Base-by-base conservation (phyloP, 92 coral and sea anemone species). In the Desmophyllum pertusum region DNA sequence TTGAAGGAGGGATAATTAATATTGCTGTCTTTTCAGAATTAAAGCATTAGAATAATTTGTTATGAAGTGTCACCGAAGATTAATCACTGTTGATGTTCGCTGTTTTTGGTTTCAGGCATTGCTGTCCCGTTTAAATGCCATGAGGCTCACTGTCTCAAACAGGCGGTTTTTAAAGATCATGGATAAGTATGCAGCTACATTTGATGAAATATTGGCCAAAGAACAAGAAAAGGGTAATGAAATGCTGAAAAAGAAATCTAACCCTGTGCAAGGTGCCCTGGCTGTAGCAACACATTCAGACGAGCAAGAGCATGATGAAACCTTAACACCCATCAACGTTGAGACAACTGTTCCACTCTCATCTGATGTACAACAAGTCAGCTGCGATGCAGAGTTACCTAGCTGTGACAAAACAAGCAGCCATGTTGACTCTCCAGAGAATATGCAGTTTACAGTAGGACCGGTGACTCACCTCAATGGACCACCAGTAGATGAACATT, bases 381-480 rank as follows among this genome's bases (percentile, higher is more conserved):
- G n/a, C 63, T 55, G 63, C 63, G 63, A 55, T 23, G 63, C 63
- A 17, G 63, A 55, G n/a, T n/a, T n/a, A n/a, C n/a, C 64, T 15
- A 57, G 64, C 18, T 57, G 64, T 57, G 64, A 57, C n/a, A 23
- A 57, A 57, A 57, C 64, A 57, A 57, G 64, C 64, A 57, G n/a
- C 64, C 18, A 29, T 57, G 51, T 40, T 78, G 39, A 78, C 72
- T 46, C 84, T 84, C 55, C 61, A 66, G 69, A 84, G 67, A 37
- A 73, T 84, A 19, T 89, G 79, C 75, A 70, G 75, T 63, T 70
- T 86, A 55, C 57, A 70, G 46, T 85, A 86, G 30, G 75, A 41
- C 86, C n/a, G 75, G 68, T 17, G 89, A 80, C 72, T 41, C 9
- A 41, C n/a, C n/a, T 41, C 45, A 41, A 41, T 9, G 9, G 9